These are phyloP conservation scores for Pammene fasciana DNA, from an alignment of 2,888 invertebrate genomes.

Conservation along the genomic window DNA sequence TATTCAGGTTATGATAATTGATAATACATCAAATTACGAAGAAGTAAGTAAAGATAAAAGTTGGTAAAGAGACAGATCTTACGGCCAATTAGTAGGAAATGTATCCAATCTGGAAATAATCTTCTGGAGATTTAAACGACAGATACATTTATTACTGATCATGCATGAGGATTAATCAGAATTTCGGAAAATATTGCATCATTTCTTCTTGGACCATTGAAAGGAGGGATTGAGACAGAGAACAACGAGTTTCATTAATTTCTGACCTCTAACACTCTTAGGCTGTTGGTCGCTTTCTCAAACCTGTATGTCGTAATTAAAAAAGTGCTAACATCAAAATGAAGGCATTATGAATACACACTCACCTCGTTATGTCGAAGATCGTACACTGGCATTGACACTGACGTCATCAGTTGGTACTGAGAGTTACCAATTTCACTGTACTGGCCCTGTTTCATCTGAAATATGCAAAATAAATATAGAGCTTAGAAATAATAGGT, in stretches of 20 bases:
- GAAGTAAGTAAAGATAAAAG: slow-evolving; percentile 45
- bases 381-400: slow-evolving; percentile 97
- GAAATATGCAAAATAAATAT: slow-evolving; percentile 28
- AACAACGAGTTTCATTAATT: slow-evolving; percentile 10
- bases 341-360: slow-evolving; percentile 43
- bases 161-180: slow-evolving; percentile 70
- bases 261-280: background rate
- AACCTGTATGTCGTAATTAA: slow-evolving; percentile 42
- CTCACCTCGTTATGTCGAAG: slow-evolving; percentile 92
- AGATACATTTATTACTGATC: slow-evolving; percentile 57
- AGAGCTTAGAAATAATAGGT: background rate
- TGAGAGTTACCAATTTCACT: slow-evolving; percentile 84
- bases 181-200: slow-evolving; percentile 55
- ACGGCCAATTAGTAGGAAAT: slow-evolving; percentile 74
- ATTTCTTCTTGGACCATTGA: slow-evolving; percentile 47
- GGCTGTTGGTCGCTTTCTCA: slow-evolving; percentile 46
- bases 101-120: slow-evolving; percentile 76
- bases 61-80: slow-evolving; percentile 67
- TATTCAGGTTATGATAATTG: slow-evolving; percentile 56
- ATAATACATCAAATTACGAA: slow-evolving; percentile 49
- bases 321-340: slow-evolving; percentile 38
- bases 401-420: slow-evolving; percentile 95
- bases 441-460: slow-evolving; percentile 85
- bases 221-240: slow-evolving; percentile 51
- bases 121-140: slow-evolving; percentile 58